A percentile compares a stretch with the other conserved stretches of the same genome.
phyloP scores from a whole-genome alignment of 2,888 invertebrate genomes.

The Erpobdella octoculata region DNA sequence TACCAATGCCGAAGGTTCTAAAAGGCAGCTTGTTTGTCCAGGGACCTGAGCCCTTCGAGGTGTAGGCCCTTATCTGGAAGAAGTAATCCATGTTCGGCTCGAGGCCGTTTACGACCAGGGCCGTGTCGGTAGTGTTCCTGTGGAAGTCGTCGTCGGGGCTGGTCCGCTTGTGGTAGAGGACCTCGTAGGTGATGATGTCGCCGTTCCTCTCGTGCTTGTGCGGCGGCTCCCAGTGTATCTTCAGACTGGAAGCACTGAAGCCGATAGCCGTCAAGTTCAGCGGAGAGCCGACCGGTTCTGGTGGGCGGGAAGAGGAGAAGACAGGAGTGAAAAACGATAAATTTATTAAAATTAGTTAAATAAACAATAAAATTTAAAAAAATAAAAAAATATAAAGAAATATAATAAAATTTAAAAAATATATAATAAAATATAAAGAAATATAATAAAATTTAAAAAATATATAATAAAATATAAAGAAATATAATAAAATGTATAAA shows the following conservation, averaged over 20 bases:
- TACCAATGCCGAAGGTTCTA: conserved; percentile 40
- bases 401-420: no score
- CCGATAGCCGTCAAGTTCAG: conserved; percentile 68
- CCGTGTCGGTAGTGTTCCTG: conserved; percentile 46
- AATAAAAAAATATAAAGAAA: no score
- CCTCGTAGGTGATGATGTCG: conserved; percentile 81
- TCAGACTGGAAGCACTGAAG: conserved; percentile 62
- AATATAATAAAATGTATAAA: no score
- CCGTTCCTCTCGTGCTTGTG: conserved; percentile 58
- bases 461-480: no score
- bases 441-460: no score
- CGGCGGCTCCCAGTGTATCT: conserved; percentile 59
- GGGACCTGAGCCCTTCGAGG: conserved; percentile 81
- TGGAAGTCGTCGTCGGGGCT: conserved; percentile 57
- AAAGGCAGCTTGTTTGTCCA: conserved; percentile 72
- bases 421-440: no score
- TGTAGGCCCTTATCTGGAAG: conserved; percentile 83
- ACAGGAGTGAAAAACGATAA: no score
- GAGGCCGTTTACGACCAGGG: conserved; percentile 53
- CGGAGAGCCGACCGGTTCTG: conserved; percentile 53
- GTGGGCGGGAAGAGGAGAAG: no score
- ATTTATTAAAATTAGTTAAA: no score
- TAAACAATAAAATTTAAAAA: no score
- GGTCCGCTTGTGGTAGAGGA: conserved; percentile 63
- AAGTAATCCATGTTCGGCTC: conserved; percentile 89